Percentiles rank a stretch among this genome's conserved stretches.
phyloP scores from a whole-genome alignment of 2,113 vertebrate genomes.

The Indri indri region DNA sequence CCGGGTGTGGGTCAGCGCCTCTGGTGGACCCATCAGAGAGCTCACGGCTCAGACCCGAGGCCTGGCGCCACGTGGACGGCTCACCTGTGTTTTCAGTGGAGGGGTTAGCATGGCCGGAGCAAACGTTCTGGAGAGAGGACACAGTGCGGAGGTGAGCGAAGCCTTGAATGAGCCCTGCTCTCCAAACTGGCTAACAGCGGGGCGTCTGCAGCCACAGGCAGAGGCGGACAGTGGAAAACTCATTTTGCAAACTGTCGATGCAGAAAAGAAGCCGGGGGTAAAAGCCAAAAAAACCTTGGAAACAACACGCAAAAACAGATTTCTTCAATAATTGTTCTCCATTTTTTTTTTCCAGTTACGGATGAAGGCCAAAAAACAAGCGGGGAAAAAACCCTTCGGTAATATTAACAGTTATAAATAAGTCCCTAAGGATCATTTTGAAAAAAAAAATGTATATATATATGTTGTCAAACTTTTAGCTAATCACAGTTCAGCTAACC shows the following conservation, averaged over 20 bases:
- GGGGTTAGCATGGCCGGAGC: constrained; percentile 72
- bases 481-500: constrained; percentile 87
- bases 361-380: neutral
- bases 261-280: neutral
- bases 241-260: constrained; percentile 57
- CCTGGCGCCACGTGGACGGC: neutral
- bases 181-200: constrained; percentile 22
- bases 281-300: neutral
- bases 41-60: neutral
- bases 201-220: constrained; percentile 35
- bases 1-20: neutral
- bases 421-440: constrained; percentile 37
- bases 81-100: constrained; percentile 58
- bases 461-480: neutral
- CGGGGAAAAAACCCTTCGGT: neutral
- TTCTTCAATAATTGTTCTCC: neutral
- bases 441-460: neutral
- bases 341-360: neutral
- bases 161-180: constrained; percentile 50
- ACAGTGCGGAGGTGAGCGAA: constrained; percentile 46
- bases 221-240: constrained; percentile 55
- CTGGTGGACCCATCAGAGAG: neutral
- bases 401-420: neutral
- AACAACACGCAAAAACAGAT: constrained; percentile 37
- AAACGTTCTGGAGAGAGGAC: constrained; percentile 66